Base-by-base conservation (phyloP, 2,888 invertebrate species). In the Tetragonula carbonaria region DNA sequence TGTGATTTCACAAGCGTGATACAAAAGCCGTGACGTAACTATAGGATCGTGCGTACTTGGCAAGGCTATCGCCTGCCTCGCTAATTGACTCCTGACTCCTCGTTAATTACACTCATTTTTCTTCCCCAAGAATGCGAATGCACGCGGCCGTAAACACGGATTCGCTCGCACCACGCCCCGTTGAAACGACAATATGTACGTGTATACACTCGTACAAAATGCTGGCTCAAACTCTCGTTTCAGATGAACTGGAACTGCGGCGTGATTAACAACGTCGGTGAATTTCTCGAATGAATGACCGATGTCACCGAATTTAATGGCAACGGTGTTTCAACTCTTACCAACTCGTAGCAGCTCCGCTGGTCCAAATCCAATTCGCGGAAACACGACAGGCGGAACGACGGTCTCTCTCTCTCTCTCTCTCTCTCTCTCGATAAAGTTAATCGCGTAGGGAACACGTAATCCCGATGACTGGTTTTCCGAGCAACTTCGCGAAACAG, bases 51-150 rank as follows among this genome's bases (percentile, higher is more conserved):
- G 67, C 67, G 62, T 81, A 86, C 28, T 67, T 72, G 28, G 74
- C 86, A 86, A 86, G 86, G 86, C 73, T 73, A 86, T 71, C 85
- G 45, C 21, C 50, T 16, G 28, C 50, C 21, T n/a, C 63, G 65
- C 74, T 84, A 87, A 87, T 87, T 86, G 79, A 87, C 87, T 78
- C 78, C 81, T 83, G 79, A 79, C 87, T 87, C 55, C 65, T 21
- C 71, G 74, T 59, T 86, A 87, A 87, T 87, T 86, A 66, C 66
- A 33, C 50, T 55, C 65, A 72, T 83, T 87, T 80, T 78, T 80
- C 68, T 67, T 70, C 50, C 28, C 62, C 57, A 59, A 45, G 73
- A 65, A 68, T 72, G 63, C 18, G 68, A 53, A 50, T 67, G 28
- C 23, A 55, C 57, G 45, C 51, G 73, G 23, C 23, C 51, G 55